Evolutionary conservation across 2,888 invertebrate genomes (phyloP), one percentile per base, ranked within the genome.

Genomic region (Lasioglossum calceatum): DNA sequence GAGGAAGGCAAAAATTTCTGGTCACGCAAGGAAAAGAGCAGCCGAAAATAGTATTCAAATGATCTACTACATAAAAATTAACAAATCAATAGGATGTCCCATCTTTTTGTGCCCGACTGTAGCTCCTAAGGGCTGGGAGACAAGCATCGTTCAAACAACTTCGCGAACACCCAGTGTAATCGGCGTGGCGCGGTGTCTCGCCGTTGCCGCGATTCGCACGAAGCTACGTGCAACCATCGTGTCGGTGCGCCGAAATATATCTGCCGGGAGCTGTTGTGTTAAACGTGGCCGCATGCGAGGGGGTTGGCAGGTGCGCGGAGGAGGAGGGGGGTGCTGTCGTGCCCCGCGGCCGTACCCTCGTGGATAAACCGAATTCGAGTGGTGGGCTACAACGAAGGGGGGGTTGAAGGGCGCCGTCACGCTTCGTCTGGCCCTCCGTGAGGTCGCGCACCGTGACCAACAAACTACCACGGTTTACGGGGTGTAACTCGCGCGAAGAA

Each of bases 371-470:
- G 82, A 85, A 81, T 80, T 83, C 72, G 71, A 75, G 58, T 79
- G 76, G 73, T 27, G 42, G 42, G 61, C 71, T 76, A 73, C 71
- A 77, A 75, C 42, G 32, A 16, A 4, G 64, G 78, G 75, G 77
- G 70, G 71, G 74, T 78, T 71, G 77, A 72, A 58, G 78, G 87
- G 79, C 82, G 84, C 82, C 89, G 93, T 93, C 91, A 92, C 90
- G 93, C 90, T 93, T 91, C 90, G 92, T 87, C 88, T 90, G 91
- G 87, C 86, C 88, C 92, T 92, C 89, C 91, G 91, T 92, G 92
- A 91, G 92, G 92, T 90, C 92, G 92, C 92, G 91, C 85, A 93
- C 92, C 93, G 91, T 93, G 93, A 93, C 93, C 93, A 92, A 93
- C 93, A 93, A 93, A 93, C 93, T 93, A 90, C 92, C 89, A 90